Percentiles rank a stretch among this genome's conserved stretches.
Evolutionary conservation across 2,113 vertebrate species (phyloP).

Genomic region (Xenopus borealis): DNA sequence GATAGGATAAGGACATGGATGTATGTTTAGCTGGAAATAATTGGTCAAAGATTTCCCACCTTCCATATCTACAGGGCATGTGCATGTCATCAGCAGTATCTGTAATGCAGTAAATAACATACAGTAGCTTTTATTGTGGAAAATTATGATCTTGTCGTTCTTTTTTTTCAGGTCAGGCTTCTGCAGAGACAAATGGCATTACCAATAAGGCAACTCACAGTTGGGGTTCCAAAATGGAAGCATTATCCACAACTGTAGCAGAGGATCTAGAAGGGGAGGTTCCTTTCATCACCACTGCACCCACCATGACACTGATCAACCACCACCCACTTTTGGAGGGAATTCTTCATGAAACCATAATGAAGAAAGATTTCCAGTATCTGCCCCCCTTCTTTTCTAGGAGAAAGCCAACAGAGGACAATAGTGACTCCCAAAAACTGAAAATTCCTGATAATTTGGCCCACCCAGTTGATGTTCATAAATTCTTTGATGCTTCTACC

Average conservation of each 20-base stretch:
- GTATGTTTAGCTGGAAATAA: too few relatives aligned
- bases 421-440: constrained; percentile 2
- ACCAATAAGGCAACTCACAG: constrained; percentile 46
- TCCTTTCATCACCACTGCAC: constrained; percentile 73
- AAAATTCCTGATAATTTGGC: constrained; percentile 52
- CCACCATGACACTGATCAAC: constrained; percentile 77
- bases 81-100: too few relatives aligned
- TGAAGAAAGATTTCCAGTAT: constrained; percentile 69
- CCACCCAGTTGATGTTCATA: constrained; percentile 66
- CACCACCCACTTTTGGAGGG: constrained; percentile 80
- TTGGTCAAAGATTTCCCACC: too few relatives aligned
- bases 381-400: constrained; percentile 63
- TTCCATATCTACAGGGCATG: too few relatives aligned
- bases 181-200: constrained; percentile 37
- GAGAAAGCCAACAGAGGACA: constrained; percentile 5
- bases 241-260: constrained; percentile 66
- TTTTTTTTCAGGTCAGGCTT: constrained; percentile 51
- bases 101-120: too few relatives aligned
- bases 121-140: too few relatives aligned
- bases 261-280: constrained; percentile 66
- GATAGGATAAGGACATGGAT: too few relatives aligned
- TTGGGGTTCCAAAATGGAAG: constrained; percentile 55
- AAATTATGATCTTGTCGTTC: not conserved
- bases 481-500: constrained; percentile 71
- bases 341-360: constrained; percentile 73